phyloP scores from a whole-genome alignment of 2,113 vertebrate genomes.

The Rhabdornis inornatus region DNA sequence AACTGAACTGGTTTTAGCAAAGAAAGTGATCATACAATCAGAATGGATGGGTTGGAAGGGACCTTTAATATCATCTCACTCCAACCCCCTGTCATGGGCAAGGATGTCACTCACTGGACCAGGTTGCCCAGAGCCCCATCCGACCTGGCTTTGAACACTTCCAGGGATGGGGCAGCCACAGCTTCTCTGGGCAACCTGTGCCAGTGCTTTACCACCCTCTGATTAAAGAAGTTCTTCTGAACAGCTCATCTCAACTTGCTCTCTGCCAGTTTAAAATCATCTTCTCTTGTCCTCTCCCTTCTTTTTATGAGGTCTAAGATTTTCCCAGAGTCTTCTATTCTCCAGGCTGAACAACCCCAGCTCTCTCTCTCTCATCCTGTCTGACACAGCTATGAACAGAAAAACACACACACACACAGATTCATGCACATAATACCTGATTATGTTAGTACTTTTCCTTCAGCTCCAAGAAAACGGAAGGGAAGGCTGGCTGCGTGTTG shows the following conservation, averaged over 20 bases:
- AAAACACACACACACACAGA: not conserved
- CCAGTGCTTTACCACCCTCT: not conserved
- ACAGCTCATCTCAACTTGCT: not conserved
- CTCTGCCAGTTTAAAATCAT: not conserved
- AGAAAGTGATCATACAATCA: not conserved
- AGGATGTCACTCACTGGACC: not conserved
- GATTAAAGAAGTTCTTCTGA: not conserved
- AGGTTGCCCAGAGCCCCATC: not conserved
- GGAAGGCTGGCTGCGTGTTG: not conserved
- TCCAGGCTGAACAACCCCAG: not conserved
- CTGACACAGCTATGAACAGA: not conserved
- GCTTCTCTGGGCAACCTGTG: fast-evolving
- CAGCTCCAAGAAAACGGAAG: not conserved
- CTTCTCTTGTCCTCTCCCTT: not conserved
- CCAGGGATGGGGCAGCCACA: not conserved
- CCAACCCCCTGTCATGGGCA: not conserved
- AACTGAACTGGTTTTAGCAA: not conserved
- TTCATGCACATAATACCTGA: not conserved
- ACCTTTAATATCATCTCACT: not conserved
- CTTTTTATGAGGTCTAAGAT: not conserved
- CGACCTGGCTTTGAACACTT: not conserved
- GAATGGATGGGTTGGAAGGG: not conserved
- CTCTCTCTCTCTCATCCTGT: not conserved
- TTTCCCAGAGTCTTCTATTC: not conserved
- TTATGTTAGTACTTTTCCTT: not conserved